These are phyloP conservation scores for Tokudaia muenninki DNA, from an alignment of 2,797 vertebrate genomes.

Conservation along the genomic window DNA sequence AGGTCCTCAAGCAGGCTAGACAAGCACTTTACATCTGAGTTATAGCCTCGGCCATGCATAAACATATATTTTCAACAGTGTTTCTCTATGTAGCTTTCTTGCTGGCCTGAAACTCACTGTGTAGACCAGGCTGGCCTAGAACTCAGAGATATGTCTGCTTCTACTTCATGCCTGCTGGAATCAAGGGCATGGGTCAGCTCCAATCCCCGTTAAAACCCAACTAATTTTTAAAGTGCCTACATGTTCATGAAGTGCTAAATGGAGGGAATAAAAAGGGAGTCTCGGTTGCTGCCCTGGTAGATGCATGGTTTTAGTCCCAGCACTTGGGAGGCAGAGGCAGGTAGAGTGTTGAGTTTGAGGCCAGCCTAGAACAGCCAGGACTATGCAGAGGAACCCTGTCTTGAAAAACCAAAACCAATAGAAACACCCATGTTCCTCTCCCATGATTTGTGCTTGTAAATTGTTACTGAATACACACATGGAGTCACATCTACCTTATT, in stretches of 20 bases:
- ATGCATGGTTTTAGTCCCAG: not conserved
- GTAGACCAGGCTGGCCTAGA: not conserved
- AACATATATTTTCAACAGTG: not conserved
- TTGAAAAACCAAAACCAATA: not conserved
- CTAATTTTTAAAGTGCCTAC: conserved; percentile 14
- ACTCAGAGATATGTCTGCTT: not conserved
- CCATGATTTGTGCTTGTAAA: conserved; percentile 29
- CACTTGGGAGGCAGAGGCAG: not conserved
- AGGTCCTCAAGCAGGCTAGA: not conserved
- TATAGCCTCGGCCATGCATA: not conserved
- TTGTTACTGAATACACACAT: not conserved
- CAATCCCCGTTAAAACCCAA: not conserved
- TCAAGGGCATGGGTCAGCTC: not conserved
- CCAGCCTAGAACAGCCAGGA: not conserved
- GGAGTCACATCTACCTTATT: not conserved
- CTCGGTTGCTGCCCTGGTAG: not conserved
- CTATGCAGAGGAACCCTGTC: not conserved
- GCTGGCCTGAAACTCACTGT: not conserved
- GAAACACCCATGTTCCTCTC: not conserved
- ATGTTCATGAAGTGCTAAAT: not conserved
- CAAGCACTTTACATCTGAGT: not conserved
- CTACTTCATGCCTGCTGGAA: not conserved
- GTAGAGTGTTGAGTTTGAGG: not conserved
- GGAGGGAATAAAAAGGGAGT: not conserved
- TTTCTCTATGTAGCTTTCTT: not conserved